Base-by-base conservation (phyloP, 1,140 invertebrate species). In the Drosophila chauvacae region DNA sequence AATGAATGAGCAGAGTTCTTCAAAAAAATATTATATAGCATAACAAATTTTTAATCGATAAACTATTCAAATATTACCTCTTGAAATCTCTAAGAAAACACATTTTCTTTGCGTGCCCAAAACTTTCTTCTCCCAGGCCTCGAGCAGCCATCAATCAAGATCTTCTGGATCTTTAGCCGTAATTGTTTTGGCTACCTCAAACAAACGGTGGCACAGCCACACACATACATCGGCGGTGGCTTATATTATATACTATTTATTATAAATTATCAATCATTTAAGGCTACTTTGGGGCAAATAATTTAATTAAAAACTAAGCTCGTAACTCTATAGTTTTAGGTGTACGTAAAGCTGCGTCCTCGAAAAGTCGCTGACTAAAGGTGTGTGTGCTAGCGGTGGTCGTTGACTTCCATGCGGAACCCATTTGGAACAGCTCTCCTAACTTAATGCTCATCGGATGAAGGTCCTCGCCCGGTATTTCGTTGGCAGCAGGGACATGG, bases 321-420 rank as follows among this genome's bases (percentile, higher is more conserved):
- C 73, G 60, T 68, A 80, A 80, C 63, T 26, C 35, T 90, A 81
- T 80, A 77, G 71, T 77, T 63, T 81, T 81, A 62, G 60, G 68
- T 62, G 58, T 74, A 71, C 42, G 64, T 90, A 85, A 88, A 90
- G 85, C 80, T 90, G 85, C 85, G 78, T 74, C 55, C 68, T 79
- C 69, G 55, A 47, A 81, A 76, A 81, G 86, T 63, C 78, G 85
- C 85, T 90, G 85, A 90, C 85, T 90, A 90, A 90, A 76, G 50
- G 28, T 51, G 50, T 13, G 50, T 51, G 48, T 65, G 70, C 70
- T 80, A 68, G 64, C 82, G 85, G 86, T 90, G 86, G 81, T 88
- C 61, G 35, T 75, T 71, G 58, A 58, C 56, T 66, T 58, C 56
- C n/a, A 45, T 28, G 18, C n/a, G 41, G 42, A 23, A 30, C 37